Evolutionary conservation across 2,888 invertebrate species (phyloP).

Genomic region (Tanytarsus gracilentus): DNA sequence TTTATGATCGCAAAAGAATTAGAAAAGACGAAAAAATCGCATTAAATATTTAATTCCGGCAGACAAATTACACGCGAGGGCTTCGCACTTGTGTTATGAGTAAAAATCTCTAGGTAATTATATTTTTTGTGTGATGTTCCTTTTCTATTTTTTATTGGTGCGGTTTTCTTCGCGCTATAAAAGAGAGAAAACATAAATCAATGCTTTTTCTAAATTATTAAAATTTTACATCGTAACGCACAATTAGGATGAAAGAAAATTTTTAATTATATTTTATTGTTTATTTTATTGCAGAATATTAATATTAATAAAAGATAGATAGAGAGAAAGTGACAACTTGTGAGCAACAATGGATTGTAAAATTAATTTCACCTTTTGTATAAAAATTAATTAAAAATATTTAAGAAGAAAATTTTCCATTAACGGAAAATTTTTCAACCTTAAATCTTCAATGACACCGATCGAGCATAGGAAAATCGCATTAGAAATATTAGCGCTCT

Average conservation of each 20-base stretch:
- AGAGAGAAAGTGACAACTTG: too few relatives aligned
- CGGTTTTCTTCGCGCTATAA: constrained; percentile 13
- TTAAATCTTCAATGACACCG: not conserved
- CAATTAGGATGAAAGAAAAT: too few relatives aligned
- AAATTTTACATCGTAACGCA: too few relatives aligned
- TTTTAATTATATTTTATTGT: constrained; percentile 29
- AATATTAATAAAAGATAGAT: too few relatives aligned
- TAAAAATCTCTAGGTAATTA: constrained; percentile 28
- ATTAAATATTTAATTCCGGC: constrained; percentile 27
- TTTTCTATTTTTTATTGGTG: constrained; percentile 14
- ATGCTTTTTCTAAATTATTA: constrained; percentile 23
- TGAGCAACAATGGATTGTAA: too few relatives aligned
- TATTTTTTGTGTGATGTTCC: constrained; percentile 6
- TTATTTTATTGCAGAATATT: constrained; percentile 14
- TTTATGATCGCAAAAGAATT: constrained; percentile 28
- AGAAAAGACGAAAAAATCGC: constrained; percentile 25
- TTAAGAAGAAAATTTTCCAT: not conserved
- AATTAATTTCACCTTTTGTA: too few relatives aligned
- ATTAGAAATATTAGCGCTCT: constrained; percentile 15
- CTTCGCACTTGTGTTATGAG: constrained; percentile 5
- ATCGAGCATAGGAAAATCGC: constrained; percentile 17
- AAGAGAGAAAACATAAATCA: constrained; percentile 28
- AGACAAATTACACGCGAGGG: constrained; percentile 25
- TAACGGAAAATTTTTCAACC: not conserved
- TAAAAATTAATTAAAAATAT: too few relatives aligned